phyloP scores from a whole-genome alignment of 2,113 vertebrate genomes.

The Hemiscyllium ocellatum region DNA sequence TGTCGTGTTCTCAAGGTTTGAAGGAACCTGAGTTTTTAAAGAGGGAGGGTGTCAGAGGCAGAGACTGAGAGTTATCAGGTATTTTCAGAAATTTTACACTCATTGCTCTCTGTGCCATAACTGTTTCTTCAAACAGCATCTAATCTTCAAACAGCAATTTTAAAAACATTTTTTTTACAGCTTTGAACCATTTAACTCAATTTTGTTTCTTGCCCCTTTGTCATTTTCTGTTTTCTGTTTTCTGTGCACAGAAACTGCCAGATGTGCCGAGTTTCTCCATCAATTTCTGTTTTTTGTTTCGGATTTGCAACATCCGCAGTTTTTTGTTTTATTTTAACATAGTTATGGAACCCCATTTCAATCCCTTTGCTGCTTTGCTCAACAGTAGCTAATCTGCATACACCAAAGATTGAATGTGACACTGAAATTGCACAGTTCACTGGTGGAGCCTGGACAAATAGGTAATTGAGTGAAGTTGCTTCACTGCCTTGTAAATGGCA shows the following conservation, averaged over 20 bases:
- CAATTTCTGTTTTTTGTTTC: too few species aligned
- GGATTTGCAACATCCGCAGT: too few species aligned
- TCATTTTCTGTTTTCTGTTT: neutral
- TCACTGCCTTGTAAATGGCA: neutral
- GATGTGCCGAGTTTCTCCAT: too few species aligned
- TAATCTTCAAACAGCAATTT: neutral
- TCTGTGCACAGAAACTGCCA: too few species aligned
- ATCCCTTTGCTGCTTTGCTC: neutral
- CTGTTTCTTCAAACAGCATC: neutral
- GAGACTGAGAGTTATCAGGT: neutral
- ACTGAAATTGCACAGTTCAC: neutral
- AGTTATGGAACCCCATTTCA: neutral
- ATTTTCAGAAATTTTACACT: neutral
- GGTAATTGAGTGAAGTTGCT: neutral
- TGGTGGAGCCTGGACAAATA: neutral
- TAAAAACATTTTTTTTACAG: neutral
- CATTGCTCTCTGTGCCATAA: neutral
- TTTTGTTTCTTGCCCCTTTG: neutral
- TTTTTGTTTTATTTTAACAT: neutral
- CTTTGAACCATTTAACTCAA: neutral
- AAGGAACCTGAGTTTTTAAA: neutral
- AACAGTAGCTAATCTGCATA: neutral
- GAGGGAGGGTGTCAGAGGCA: neutral
- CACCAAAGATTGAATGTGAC: neutral
- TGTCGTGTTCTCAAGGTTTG: neutral